Evolutionary conservation across 2,113 vertebrate species (phyloP).

Genomic region (Corydoras sp.): DNA sequence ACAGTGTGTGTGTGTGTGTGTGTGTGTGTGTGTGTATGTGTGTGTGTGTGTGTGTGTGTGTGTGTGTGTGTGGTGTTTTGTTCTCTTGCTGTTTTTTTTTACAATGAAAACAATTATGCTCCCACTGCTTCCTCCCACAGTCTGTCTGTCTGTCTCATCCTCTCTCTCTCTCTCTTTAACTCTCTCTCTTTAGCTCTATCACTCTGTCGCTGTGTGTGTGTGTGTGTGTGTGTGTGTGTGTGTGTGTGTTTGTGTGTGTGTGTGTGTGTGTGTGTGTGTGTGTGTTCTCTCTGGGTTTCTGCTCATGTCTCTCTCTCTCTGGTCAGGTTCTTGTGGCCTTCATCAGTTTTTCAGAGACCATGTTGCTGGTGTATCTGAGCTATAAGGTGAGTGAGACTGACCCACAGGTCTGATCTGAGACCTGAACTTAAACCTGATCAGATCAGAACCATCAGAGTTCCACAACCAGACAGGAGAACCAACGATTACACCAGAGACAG

Average conservation of each 20-base stretch:
- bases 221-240: too few relatives aligned
- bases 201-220: conserved; percentile 20
- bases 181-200: conserved; percentile 15
- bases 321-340: conserved; percentile 74
- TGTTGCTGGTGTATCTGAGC: conserved; percentile 76
- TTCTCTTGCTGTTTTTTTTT: conserved; percentile 9
- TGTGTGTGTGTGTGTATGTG: too few relatives aligned
- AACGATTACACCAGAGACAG: too few relatives aligned
- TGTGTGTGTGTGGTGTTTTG: conserved; percentile 27
- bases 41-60: too few relatives aligned
- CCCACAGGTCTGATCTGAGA: too few relatives aligned
- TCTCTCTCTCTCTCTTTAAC: conserved; percentile 22
- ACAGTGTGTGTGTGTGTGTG: too few relatives aligned
- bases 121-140: conserved; percentile 3
- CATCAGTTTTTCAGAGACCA: conserved; percentile 78
- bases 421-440: too few relatives aligned
- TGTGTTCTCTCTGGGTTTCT: background rate
- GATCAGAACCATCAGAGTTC: too few relatives aligned
- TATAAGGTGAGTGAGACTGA: conserved; percentile 68
- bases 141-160: too few relatives aligned
- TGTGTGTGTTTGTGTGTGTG: too few relatives aligned
- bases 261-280: too few relatives aligned
- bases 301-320: conserved; percentile 18
- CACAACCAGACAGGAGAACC: too few relatives aligned
- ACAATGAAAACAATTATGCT: conserved; percentile 11